phyloP scores from a whole-genome alignment of 1,140 invertebrate genomes.

The Fopius arisanus region DNA sequence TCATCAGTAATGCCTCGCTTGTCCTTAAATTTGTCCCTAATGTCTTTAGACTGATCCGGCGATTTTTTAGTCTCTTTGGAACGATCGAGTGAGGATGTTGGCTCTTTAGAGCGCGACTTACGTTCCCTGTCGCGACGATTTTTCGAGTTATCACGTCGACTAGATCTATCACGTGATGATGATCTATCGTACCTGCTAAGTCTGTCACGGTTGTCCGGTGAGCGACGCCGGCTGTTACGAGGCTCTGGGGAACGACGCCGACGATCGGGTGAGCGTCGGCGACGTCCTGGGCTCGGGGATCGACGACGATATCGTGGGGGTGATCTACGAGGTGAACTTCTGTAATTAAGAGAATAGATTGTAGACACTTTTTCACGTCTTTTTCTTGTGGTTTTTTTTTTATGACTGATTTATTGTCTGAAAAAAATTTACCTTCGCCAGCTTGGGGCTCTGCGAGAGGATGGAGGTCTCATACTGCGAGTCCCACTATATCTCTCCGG shows the following conservation, averaged over 20 bases:
- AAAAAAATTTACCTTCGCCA: slow-evolving; percentile 59
- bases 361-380: background rate
- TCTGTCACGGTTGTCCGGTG: slow-evolving; percentile 57
- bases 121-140: slow-evolving; percentile 54
- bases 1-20: slow-evolving; percentile 47
- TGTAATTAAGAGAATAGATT: slow-evolving; percentile 8
- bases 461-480: slow-evolving; percentile 61
- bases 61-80: slow-evolving; percentile 49
- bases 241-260: slow-evolving; percentile 57
- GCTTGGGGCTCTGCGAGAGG: slow-evolving; percentile 59
- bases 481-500: slow-evolving; percentile 63
- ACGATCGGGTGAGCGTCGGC: slow-evolving; percentile 57
- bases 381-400: background rate
- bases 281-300: slow-evolving; percentile 56
- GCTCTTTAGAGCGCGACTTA: slow-evolving; percentile 48
- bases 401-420: background rate
- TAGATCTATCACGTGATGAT: slow-evolving; percentile 58
- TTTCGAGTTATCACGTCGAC: slow-evolving; percentile 53
- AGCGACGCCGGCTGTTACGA: slow-evolving; percentile 65
- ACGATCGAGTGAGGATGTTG: slow-evolving; percentile 49
- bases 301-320: slow-evolving; percentile 55
- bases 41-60: slow-evolving; percentile 49
- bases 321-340: slow-evolving; percentile 56
- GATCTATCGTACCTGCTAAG: slow-evolving; percentile 58
- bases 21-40: slow-evolving; percentile 41